These are phyloP conservation scores for Oscheius sp. DNA, from an alignment of 2,888 invertebrate species.

Conservation along the genomic window DNA sequence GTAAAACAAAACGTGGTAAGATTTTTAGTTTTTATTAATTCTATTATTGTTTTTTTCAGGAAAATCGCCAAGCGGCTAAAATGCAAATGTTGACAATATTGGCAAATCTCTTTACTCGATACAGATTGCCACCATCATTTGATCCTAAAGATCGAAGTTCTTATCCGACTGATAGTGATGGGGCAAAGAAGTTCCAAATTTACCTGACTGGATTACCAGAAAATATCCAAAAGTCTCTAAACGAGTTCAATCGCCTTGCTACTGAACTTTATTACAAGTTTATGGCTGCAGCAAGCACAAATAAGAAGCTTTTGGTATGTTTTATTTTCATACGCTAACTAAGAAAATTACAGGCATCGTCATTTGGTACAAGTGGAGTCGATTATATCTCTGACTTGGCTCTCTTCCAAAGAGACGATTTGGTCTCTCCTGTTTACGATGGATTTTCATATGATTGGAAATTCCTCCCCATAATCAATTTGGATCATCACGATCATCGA, in stretches of 20 bases:
- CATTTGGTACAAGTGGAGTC: constrained; percentile 6
- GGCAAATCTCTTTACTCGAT: constrained; percentile 68
- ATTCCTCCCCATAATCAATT: constrained; percentile 58
- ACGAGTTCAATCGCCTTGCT: constrained; percentile 63
- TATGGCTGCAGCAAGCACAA: constrained; percentile 56
- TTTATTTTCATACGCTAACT: neutral
- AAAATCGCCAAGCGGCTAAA: constrained; percentile 49
- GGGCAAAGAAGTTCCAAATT: constrained; percentile 41
- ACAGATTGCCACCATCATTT: constrained; percentile 60
- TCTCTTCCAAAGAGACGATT: constrained; percentile 34
- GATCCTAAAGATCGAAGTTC: constrained; percentile 51
- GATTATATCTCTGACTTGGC: constrained; percentile 1
- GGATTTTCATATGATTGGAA: constrained; percentile 60
- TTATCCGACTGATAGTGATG: constrained; percentile 34
- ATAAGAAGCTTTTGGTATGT: constrained; percentile 54
- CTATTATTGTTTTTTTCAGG: too few relatives aligned
- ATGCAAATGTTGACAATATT: constrained; percentile 61
- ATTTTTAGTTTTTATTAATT: neutral
- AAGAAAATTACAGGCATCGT: constrained; percentile 6
- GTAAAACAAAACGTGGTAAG: constrained; percentile 44
- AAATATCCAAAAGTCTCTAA: constrained; percentile 40
- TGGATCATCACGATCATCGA: constrained; percentile 61
- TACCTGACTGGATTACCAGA: constrained; percentile 51
- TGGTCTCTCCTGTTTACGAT: constrained; percentile 62
- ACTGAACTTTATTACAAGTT: constrained; percentile 59